Percentiles rank a stretch among this genome's conserved stretches.
Evolutionary conservation across 2,888 invertebrate species (phyloP).

Genomic region (Leucophenga maculata): DNA sequence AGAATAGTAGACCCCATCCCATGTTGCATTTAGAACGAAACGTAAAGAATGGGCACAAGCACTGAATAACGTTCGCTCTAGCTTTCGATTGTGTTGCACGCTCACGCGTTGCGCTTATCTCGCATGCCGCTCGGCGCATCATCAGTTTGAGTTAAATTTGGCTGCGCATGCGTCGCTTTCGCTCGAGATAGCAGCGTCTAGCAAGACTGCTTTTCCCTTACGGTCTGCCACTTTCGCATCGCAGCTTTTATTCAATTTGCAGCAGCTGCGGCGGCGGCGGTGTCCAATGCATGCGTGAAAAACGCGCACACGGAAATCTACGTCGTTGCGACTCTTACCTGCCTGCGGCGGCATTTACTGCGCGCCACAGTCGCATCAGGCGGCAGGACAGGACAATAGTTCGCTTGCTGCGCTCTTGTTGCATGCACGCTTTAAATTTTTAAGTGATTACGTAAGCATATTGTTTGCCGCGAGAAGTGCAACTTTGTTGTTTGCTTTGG

Average conservation of each 20-base stretch:
- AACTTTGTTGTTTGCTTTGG: slow-evolving; percentile 55
- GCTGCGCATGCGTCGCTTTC: slow-evolving; percentile 7
- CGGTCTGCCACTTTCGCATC: too few relatives aligned
- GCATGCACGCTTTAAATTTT: slow-evolving; percentile 57
- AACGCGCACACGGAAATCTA: slow-evolving; percentile 60
- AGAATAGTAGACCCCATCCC: too few relatives aligned
- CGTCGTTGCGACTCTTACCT: background rate
- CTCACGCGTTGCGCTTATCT: background rate
- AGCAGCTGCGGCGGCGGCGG: slow-evolving; percentile 42
- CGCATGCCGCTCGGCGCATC: too few relatives aligned
- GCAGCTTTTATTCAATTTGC: slow-evolving; percentile 37
- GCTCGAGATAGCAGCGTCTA: slow-evolving; percentile 9
- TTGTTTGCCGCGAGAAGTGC: background rate
- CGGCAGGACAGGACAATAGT: slow-evolving; percentile 26
- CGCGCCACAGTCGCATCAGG: background rate
- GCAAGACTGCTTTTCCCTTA: too few relatives aligned
- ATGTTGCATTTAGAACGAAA: background rate
- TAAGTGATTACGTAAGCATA: slow-evolving; percentile 60
- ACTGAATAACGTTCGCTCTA: too few relatives aligned
- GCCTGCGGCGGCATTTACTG: background rate
- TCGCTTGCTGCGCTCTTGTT: background rate
- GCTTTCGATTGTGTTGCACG: background rate
- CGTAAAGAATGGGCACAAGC: too few relatives aligned
- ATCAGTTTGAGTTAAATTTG: slow-evolving; percentile 44
- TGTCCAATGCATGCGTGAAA: slow-evolving; percentile 67